Evolutionary conservation across 2,113 vertebrate genomes (phyloP), one percentile per base, ranked within the genome.

Genomic region (Chinchilla lanigera): DNA sequence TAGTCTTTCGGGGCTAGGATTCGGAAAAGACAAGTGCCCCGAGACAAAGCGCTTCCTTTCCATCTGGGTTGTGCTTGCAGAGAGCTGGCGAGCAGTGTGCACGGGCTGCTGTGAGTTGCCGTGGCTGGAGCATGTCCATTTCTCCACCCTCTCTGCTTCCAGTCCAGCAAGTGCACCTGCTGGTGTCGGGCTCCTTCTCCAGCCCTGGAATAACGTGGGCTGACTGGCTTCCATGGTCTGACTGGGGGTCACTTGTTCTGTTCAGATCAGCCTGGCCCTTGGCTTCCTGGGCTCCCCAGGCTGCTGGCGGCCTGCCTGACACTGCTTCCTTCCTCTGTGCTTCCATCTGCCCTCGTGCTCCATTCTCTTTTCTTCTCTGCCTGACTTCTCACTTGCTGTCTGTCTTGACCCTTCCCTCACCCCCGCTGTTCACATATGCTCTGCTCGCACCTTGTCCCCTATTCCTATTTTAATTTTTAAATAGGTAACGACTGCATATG

Each of bases 381-480:
- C 30, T 91, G 56, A 52, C 80, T 71, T 95, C 81, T 92, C 50
- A 22, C 65, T 33, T 33, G 56, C 44, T 67, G 20, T 80, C 75
- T 82, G 14, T 38, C 83, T 63, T 75, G 75, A 30, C 44, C 73
- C 41, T 52, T 12, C 0, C 9, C 19, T 44, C 11, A 38, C 26
- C 4, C 86, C 85, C 50, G 44, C 93, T 86, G 63, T 41, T 94
- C 65, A 63, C 77, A 54, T 93, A 91, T 90, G 91, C 14, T 85
- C 65, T 41, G 38, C 30, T 71, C 2, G 13, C 41, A 58, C 73
- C 52, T 83, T 22, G 77, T 67, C 38, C 56, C 47, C 19, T 13
- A 65, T 14, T 69, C n/a, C n/a, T 94, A 14, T 50, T 92, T 92
- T 84, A 80, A 41, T 69, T 90, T 81, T 73, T 71, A 71, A 92